These are phyloP conservation scores for Sylvia atricapilla DNA, from an alignment of 2,113 vertebrate species.

Conservation along the genomic window DNA sequence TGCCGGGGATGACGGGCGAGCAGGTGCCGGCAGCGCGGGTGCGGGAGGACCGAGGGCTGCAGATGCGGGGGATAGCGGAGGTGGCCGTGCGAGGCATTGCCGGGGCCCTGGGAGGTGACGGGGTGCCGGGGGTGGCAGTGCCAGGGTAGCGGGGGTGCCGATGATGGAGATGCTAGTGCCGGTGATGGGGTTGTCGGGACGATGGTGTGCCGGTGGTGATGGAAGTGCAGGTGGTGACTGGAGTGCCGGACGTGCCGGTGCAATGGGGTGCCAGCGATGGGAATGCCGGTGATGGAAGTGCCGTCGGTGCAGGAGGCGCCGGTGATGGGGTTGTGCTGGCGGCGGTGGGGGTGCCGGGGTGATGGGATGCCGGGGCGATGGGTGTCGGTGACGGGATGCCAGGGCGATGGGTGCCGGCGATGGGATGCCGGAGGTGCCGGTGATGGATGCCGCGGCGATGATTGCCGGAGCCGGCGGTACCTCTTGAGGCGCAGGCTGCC, in stretches of 20 bases:
- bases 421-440: neutral
- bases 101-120: neutral
- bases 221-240: neutral
- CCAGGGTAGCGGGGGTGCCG: neutral
- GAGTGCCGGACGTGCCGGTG: neutral
- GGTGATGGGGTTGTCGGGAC: neutral
- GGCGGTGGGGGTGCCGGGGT: neutral
- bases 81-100: neutral
- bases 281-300: neutral
- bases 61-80: neutral
- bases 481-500: conserved; percentile 76
- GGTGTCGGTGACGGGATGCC: neutral
- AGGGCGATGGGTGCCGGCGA: neutral
- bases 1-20: neutral
- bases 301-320: neutral
- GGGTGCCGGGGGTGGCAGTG: neutral
- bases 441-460: neutral
- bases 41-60: neutral
- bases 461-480: conserved; percentile 13
- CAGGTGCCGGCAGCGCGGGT: neutral
- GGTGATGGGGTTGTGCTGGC: neutral
- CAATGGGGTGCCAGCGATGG: neutral
- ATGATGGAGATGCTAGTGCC: neutral
- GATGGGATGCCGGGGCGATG: neutral
- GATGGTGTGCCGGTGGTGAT: neutral